Conservation (phyloP, 2,113 vertebrate species). For the Myrmecophaga tridactyla region DNA sequence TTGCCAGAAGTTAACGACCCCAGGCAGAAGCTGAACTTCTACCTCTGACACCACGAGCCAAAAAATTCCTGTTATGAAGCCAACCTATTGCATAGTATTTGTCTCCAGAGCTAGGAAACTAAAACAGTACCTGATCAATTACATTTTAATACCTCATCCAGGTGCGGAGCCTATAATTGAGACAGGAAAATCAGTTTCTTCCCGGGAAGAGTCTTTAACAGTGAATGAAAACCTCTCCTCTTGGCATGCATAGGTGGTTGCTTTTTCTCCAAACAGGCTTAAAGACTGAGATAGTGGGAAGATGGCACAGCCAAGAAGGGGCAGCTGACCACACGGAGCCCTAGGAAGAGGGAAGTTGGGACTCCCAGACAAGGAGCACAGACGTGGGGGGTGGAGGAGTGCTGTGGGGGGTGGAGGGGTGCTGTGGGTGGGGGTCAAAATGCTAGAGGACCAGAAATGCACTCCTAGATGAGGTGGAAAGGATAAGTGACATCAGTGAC, state of each 20-base stretch:
- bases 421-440: background rate
- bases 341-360: background rate
- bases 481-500: background rate
- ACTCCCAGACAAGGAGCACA: no score
- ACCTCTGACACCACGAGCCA: no score
- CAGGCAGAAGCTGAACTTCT: no score
- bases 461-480: background rate
- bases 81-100: no score
- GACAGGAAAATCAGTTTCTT: background rate
- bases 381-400: no score
- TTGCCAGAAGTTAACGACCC: no score
- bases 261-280: background rate
- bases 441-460: background rate
- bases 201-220: background rate
- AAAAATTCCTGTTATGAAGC: no score
- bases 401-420: background rate
- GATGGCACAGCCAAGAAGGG: background rate
- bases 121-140: background rate
- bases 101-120: no score
- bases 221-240: background rate
- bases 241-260: background rate
- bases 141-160: background rate
- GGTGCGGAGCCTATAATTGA: constrained; percentile 14
- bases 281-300: background rate
- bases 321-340: background rate